Evolutionary conservation across 2,888 invertebrate genomes (phyloP), one percentile per base, ranked within the genome.

Genomic region (Erebia aethiops): DNA sequence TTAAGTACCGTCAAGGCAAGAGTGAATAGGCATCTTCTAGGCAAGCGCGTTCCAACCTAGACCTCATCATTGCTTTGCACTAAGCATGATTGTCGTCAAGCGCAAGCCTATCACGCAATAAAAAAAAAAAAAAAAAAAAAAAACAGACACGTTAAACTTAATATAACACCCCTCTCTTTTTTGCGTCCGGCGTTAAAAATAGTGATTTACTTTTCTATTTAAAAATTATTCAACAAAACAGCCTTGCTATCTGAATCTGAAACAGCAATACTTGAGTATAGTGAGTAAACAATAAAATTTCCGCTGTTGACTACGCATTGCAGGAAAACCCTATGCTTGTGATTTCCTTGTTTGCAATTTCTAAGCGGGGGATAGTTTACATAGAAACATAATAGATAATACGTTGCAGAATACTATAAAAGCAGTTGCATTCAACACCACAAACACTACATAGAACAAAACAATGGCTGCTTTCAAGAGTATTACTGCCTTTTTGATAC

Each of bases 291-390:
- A 77, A 79, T 78, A 79, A 78, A 79, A 77, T 78, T 71, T 74
- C 76, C 70, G 52, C 21, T 79, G 76, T 80, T 78, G 74, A 77
- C 77, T 76, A 76, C 66, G 65, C 71, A 74, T 69, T 70, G 71
- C 69, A 75, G 84, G 80, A 83, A 87, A 86, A 81, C 77, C 79
- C 76, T 77, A 51, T 68, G 67, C 72, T 58, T 66, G 76, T 65
- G 63, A 81, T 83, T 84, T 82, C 77, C 83, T 76, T 81, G 77
- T 84, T 81, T 81, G 70, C 75, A 73, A 74, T 69, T 70, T 77
- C 75, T 76, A 76, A 64, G 69, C 76, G 69, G 69, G 76, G 68
- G 74, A 77, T 79, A 79, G 80, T 77, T 74, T 75, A 64, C 74
- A 62, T 54, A 74, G 76, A 81, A 80, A 78, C 35, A 7, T 5